A percentile compares a stretch with the other conserved stretches of the same genome.
These are phyloP conservation scores for Tursiops truncatus DNA, from an alignment of 2,113 vertebrate species.

Conservation along the genomic window DNA sequence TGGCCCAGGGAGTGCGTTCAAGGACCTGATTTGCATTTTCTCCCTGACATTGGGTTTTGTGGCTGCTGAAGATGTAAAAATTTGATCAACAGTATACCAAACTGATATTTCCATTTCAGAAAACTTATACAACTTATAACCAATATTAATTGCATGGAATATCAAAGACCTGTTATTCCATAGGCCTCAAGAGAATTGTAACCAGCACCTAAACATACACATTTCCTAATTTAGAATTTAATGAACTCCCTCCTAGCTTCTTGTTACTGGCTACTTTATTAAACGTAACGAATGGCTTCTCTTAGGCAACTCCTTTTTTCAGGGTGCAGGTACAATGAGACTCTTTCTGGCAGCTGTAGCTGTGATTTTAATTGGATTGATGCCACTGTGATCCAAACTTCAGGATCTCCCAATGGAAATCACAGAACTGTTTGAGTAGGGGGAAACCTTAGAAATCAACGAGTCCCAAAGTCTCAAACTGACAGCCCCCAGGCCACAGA, in stretches of 20 bases:
- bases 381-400: neutral
- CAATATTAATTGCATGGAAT: neutral
- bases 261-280: neutral
- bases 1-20: neutral
- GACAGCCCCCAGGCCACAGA: neutral
- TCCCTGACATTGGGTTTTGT: neutral
- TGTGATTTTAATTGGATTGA: slow-evolving; percentile 47
- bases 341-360: neutral
- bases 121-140: neutral
- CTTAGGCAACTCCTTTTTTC: neutral
- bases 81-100: neutral
- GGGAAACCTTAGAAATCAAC: neutral
- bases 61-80: neutral
- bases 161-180: neutral
- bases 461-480: neutral
- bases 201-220: neutral
- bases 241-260: neutral
- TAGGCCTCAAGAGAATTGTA: neutral
- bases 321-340: neutral
- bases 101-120: neutral
- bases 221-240: slow-evolving; percentile 31
- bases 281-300: neutral
- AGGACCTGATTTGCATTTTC: neutral
- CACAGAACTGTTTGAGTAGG: neutral
- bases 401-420: slow-evolving; percentile 32